phyloP scores from a whole-genome alignment of 1,140 invertebrate genomes.

The Homarus americanus region DNA sequence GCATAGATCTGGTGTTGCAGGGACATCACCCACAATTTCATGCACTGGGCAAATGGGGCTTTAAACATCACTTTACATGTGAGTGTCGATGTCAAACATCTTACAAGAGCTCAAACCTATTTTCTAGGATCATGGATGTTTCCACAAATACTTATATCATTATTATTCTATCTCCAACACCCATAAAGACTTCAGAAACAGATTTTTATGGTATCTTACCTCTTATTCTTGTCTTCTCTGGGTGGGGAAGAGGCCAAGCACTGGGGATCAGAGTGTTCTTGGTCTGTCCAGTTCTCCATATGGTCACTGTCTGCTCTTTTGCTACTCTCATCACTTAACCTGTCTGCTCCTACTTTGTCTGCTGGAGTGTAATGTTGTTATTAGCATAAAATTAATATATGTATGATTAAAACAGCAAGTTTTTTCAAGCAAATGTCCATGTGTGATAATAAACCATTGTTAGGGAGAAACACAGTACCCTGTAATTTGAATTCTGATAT shows the following conservation, averaged over 20 bases:
- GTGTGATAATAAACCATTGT: too few species aligned
- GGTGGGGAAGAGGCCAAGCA: conserved; percentile 79
- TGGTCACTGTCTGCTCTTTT: conserved; percentile 82
- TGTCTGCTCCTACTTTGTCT: conserved; percentile 80
- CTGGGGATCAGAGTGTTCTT: conserved; percentile 81
- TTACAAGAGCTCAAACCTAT: neutral
- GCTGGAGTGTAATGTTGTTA: conserved; percentile 52
- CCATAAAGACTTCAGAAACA: neutral
- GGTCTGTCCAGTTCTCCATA: conserved; percentile 81
- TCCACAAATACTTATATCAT: neutral
- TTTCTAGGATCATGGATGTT: neutral
- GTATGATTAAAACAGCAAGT: too few species aligned
- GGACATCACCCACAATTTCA: too few species aligned
- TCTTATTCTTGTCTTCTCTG: conserved; percentile 83
- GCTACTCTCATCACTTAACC: conserved; percentile 83
- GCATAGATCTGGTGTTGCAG: too few species aligned
- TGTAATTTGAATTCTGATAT: too few species aligned
- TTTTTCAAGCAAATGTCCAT: too few species aligned
- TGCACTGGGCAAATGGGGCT: too few species aligned
- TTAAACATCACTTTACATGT: too few species aligned
- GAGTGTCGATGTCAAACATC: too few species aligned
- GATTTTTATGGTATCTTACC: conserved; percentile 70
- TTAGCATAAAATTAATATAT: neutral
- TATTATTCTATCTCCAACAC: neutral
- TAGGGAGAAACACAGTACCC: too few species aligned